Conservation (phyloP, 1,140 invertebrate genomes). For the Trachymyrmex cornetzi region DNA sequence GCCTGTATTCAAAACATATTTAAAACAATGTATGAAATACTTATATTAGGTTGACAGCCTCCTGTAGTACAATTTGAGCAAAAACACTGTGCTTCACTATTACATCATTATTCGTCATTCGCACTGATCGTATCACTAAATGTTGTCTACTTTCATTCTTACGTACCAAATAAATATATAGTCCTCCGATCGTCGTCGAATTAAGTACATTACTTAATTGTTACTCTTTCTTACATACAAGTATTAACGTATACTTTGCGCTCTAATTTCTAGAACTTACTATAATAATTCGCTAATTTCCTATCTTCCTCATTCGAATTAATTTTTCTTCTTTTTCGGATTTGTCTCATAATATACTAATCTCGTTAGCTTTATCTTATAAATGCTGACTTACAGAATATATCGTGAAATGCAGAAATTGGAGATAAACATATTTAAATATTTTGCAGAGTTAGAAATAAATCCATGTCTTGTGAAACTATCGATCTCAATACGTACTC, state of each 20-base stretch:
- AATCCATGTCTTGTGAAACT: not conserved
- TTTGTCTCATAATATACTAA: conserved; percentile 1
- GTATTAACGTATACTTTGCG: not conserved
- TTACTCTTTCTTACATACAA: conserved; percentile 22
- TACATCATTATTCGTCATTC: conserved; percentile 22
- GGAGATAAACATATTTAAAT: not conserved
- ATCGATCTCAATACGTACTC: not conserved
- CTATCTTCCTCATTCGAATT: not conserved
- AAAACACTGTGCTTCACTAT: conserved; percentile 56
- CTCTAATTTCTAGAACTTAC: conserved; percentile 1
- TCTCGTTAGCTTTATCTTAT: conserved; percentile 3
- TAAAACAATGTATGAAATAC: conserved; percentile 53
- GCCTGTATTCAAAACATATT: conserved; percentile 31
- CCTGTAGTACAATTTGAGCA: conserved; percentile 55
- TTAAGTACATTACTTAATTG: conserved; percentile 22
- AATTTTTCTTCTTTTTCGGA: conserved; percentile 5
- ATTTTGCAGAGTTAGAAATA: not conserved
- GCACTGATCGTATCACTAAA: conserved; percentile 25
- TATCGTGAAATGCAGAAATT: conserved; percentile 17
- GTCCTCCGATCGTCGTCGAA: not conserved
- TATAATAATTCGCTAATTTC: not conserved
- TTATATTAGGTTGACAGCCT: conserved; percentile 58
- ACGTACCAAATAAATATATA: conserved; percentile 24
- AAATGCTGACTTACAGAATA: conserved; percentile 29
- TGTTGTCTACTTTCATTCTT: conserved; percentile 46